These are phyloP conservation scores for Phylloscopus trochilus DNA, from an alignment of 2,113 vertebrate species.

Conservation along the genomic window DNA sequence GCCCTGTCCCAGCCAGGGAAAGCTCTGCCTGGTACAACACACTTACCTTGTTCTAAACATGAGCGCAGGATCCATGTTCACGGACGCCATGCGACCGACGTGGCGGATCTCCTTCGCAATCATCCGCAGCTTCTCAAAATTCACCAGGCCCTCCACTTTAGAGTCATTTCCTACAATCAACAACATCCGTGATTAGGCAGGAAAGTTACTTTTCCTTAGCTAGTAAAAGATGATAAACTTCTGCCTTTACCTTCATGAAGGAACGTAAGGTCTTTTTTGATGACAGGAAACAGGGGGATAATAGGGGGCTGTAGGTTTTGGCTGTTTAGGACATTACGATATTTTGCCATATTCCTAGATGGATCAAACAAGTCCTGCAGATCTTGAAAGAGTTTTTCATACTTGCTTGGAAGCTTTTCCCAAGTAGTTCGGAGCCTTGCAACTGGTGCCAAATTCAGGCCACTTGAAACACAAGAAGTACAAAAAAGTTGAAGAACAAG, in stretches of 20 bases:
- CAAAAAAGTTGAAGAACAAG: neutral
- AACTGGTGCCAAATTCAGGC: conserved; percentile 93
- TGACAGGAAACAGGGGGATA: conserved; percentile 96
- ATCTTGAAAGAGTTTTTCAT: conserved; percentile 96
- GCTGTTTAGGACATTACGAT: conserved; percentile 95
- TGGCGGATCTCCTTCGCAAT: conserved; percentile 98
- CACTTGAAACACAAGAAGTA: conserved; percentile 71
- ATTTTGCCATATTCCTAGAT: conserved; percentile 98
- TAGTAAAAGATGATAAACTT: neutral
- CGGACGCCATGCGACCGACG: conserved; percentile 95
- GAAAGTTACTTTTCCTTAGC: neutral
- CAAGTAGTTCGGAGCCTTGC: conserved; percentile 95
- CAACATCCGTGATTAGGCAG: neutral
- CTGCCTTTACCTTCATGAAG: conserved; percentile 89
- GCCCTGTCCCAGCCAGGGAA: neutral
- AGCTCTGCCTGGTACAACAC: neutral
- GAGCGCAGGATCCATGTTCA: conserved; percentile 97
- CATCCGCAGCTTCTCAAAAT: conserved; percentile 99
- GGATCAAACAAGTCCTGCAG: conserved; percentile 98
- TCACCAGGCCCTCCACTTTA: conserved; percentile 95
- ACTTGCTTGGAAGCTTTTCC: conserved; percentile 98
- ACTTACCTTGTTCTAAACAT: conserved; percentile 95
- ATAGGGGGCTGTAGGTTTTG: conserved; percentile 96
- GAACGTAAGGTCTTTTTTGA: conserved; percentile 99
- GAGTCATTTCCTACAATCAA: conserved; percentile 89